A percentile compares a stretch with the other conserved stretches of the same genome.
Conservation (phyloP, 2,888 invertebrate species). For the Plebejus argus region DNA sequence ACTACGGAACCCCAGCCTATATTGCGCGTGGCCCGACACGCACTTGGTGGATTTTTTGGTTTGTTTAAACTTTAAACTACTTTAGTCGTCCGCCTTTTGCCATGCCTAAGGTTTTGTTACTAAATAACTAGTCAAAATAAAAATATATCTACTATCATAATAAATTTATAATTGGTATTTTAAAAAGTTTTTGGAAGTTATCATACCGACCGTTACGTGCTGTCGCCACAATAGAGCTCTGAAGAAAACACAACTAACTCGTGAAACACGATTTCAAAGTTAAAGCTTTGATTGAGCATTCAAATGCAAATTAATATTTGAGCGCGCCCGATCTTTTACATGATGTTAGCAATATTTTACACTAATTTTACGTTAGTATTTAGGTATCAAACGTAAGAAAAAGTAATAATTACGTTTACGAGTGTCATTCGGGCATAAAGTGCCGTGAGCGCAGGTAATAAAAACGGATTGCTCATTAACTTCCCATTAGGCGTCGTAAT, state of each 20-base stretch:
- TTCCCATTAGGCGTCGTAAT: slow-evolving; percentile 23
- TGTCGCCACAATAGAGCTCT: neutral
- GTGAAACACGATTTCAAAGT: neutral
- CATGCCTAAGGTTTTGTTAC: neutral
- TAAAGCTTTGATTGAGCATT: slow-evolving; percentile 5
- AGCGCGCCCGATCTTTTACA: neutral
- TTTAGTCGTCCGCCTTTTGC: neutral
- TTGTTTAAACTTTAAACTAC: neutral
- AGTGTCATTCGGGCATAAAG: slow-evolving; percentile 18
- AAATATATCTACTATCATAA: neutral
- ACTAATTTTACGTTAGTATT: neutral
- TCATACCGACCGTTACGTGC: neutral
- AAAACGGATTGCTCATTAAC: slow-evolving; percentile 21
- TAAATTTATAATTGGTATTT: neutral
- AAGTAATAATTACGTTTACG: slow-evolving; percentile 23
- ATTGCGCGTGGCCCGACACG: too few relatives aligned
- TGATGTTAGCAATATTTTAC: neutral
- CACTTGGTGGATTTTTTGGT: too few relatives aligned
- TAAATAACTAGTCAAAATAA: neutral
- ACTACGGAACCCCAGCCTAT: too few relatives aligned
- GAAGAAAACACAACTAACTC: neutral
- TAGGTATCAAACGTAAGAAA: slow-evolving; percentile 6
- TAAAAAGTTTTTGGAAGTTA: too few relatives aligned
- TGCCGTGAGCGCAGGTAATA: neutral
- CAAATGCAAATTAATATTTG: neutral